These are phyloP conservation scores for Ypsolopha sequella DNA, from an alignment of 2,888 invertebrate species.

Conservation along the genomic window DNA sequence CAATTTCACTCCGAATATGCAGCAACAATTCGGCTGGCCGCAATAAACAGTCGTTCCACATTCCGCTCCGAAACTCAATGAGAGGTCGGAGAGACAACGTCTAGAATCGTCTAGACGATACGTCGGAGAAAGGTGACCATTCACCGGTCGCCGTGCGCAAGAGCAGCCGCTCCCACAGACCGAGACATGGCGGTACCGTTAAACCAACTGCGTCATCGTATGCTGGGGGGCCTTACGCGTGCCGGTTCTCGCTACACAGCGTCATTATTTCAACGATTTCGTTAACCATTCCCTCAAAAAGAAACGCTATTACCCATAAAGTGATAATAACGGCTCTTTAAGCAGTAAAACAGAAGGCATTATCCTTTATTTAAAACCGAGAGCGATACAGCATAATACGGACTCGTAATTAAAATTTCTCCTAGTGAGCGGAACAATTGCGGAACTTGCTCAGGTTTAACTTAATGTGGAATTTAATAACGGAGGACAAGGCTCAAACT, in stretches of 20 bases:
- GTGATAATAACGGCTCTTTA: too few species aligned
- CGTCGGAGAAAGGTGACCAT: slow-evolving; percentile 70
- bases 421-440: neutral
- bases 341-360: neutral
- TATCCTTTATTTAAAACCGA: neutral
- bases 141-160: slow-evolving; percentile 46
- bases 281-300: neutral
- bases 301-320: neutral
- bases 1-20: slow-evolving; percentile 40
- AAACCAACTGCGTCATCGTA: slow-evolving; percentile 25
- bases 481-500: slow-evolving; percentile 1
- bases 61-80: slow-evolving; percentile 64
- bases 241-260: neutral
- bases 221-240: slow-evolving; percentile 5
- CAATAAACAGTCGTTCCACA: slow-evolving; percentile 45
- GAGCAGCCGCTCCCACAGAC: slow-evolving; percentile 26
- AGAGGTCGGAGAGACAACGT: slow-evolving; percentile 56
- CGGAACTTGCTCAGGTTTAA: neutral
- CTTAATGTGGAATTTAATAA: slow-evolving; percentile 1
- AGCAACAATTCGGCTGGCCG: slow-evolving; percentile 31
- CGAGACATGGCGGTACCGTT: slow-evolving; percentile 39
- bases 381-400: neutral
- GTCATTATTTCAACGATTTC: neutral
- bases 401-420: neutral
- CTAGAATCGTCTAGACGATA: slow-evolving; percentile 41